A percentile compares a stretch with the other conserved stretches of the same genome.
Evolutionary conservation across 1,140 invertebrate genomes (phyloP).

Genomic region (Laupala kohalensis): DNA sequence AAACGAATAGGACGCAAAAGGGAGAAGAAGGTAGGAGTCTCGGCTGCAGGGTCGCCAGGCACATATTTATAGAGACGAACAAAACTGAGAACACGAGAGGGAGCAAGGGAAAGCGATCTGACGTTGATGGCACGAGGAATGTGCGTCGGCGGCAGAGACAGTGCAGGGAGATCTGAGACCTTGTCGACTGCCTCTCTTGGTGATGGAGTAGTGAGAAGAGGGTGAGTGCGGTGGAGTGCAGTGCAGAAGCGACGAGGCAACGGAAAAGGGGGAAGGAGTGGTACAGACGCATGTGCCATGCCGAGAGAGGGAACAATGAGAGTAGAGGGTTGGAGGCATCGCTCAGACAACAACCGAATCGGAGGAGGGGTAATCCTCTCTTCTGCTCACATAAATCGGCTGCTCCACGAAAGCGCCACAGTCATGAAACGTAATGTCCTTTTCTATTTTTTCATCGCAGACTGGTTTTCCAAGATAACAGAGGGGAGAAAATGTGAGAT

Average conservation of each 20-base stretch:
- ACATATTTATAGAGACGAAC: background rate
- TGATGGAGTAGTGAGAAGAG: background rate
- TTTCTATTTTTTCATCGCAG: background rate
- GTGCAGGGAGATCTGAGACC: too few species aligned
- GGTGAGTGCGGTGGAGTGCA: background rate
- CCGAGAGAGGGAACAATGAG: too few species aligned
- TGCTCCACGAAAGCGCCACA: background rate
- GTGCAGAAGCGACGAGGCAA: background rate
- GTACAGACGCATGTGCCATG: too few species aligned
- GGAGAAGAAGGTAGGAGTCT: background rate
- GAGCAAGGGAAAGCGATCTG: too few species aligned
- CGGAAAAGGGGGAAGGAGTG: background rate
- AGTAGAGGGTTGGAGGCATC: too few species aligned
- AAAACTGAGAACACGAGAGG: background rate
- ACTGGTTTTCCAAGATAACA: background rate
- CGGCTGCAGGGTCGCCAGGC: background rate
- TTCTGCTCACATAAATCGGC: background rate
- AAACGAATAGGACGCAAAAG: too few species aligned
- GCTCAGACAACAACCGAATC: too few species aligned
- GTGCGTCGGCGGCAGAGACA: background rate
- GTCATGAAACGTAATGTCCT: background rate
- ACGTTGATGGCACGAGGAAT: too few species aligned
- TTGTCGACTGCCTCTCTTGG: too few species aligned
- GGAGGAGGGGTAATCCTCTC: background rate
- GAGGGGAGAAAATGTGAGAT: background rate